Evolutionary conservation across 2,888 invertebrate species (phyloP), one percentile per base, ranked within the genome.

Genomic region (Pristionchus japonicus): DNA sequence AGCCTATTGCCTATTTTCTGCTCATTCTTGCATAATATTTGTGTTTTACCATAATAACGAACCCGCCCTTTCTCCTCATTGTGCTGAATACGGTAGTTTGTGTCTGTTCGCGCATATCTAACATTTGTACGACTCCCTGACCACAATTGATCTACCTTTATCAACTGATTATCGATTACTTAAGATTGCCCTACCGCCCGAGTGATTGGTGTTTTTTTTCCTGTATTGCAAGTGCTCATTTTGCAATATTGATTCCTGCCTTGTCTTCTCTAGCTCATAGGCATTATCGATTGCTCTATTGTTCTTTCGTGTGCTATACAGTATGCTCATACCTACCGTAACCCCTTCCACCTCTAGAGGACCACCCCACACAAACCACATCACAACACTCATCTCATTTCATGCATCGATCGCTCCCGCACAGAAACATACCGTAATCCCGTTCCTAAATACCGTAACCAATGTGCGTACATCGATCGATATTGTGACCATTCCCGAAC

Each of bases 1-100:
- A 17, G 6, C n/a, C n/a, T 37, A 40, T 40, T 74, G 43, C 74
- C 74, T 34, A 2, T 34, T 34, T 70, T 17, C 17, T n/a, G n/a
- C n/a, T n/a, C 74, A 34, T 74, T 20, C 74, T 74, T 74, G 40
- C 74, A 74, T 74, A 74, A 74, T 74, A 74, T 74, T 37, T 31
- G 52, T 43, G 31, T 74, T 17, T 74, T 74, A 74, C 74, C 74
- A 74, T 74, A 74, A 74, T 74, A 74, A 20, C n/a, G n/a, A 34
- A 20, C 37, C 20, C 6, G n/a, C 37, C 13, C 37, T 64, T 11
- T n/a, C 61, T 67, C 67, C 67, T 15, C 31, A 31, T 17, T 31
- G 15, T 52, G 52, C 52, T 52, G 67, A 67, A 27, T 67, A 67
- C 67, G 67, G 67, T 67, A 67, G 27, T 27, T 3, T 9, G 23